Base-by-base conservation (phyloP, 2,797 vertebrate genomes). In the Manis javanica region DNA sequence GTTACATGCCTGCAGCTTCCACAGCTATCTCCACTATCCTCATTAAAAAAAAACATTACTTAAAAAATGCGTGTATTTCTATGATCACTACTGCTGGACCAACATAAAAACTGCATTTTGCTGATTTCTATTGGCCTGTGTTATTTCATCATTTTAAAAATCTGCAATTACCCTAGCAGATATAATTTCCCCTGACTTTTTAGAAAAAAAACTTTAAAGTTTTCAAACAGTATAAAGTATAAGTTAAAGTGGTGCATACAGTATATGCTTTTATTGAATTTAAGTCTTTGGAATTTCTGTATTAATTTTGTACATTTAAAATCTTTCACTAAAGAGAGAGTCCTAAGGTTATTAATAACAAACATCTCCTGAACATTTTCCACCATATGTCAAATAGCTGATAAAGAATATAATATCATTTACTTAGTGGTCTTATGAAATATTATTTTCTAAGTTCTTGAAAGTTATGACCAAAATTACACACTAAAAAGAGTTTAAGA, bases 291-390 rank as follows among this genome's bases (percentile, higher is more conserved):
- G 61, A 55, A 49, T 11, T 75, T 89, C 42, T 34, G 46, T 42
- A 86, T 61, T 51, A 84, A 79, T 53, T 93, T 95, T 64, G 46
- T 68, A 15, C 59, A 39, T 46, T 94, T 88, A 69, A 96, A 93
- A 74, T 79, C 16, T 46, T 94, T 89, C 64, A 53, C 49, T 39
- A 90, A 86, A 87, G 74, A 29, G 42, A 84, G 59, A 95, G 23
- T 88, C 46, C 53, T 91, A 86, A 53, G 8, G 23, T 92, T 39
- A 85, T 90, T 91, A 46, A 61, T 61, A 88, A 78, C 75, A 86
- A 87, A 88, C 55, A 90, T 94, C 87, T 90, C 46, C 79, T 63
- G 78, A 13, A 14, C 71, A 53, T 87, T 95, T 97, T 88, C 85
- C 95, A 87, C 69, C 53, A 12, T 83, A 69, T 79, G 49, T 82